These are phyloP conservation scores for Cynocephalus volans DNA, from an alignment of 2,113 vertebrate species.

Conservation along the genomic window DNA sequence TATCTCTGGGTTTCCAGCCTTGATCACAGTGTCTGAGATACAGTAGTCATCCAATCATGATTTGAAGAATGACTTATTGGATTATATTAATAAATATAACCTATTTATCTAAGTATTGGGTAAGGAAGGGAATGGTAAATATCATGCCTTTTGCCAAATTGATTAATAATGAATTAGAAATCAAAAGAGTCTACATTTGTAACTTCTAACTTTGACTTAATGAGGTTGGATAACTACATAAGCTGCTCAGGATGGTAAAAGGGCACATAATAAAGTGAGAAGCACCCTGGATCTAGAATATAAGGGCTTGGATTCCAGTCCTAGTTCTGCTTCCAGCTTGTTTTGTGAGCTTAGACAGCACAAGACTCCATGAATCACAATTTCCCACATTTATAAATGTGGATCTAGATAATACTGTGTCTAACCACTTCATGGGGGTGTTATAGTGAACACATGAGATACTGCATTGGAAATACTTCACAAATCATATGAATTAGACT, in stretches of 20 bases:
- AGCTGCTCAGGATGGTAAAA: not conserved
- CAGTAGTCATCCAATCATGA: not conserved
- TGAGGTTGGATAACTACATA: not conserved
- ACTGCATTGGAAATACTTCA: not conserved
- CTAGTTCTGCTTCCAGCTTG: not conserved
- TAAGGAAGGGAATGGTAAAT: not conserved
- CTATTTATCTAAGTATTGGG: not conserved
- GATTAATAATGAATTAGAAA: constrained; percentile 1
- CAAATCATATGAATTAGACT: not conserved
- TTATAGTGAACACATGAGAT: not conserved
- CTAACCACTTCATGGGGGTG: not conserved
- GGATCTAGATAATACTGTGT: not conserved
- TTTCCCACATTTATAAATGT: not conserved
- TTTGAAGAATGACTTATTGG: constrained; percentile 4
- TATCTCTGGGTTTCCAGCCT: not conserved
- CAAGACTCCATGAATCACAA: not conserved
- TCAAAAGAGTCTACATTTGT: not conserved
- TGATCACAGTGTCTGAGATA: not conserved
- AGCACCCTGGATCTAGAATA: not conserved
- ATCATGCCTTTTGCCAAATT: not conserved
- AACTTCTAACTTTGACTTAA: not conserved
- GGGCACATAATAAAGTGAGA: not conserved
- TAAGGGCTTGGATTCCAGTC: not conserved
- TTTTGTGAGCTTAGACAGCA: not conserved
- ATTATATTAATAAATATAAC: not conserved